Conservation (phyloP, 2,888 invertebrate species). For the Papilio demoleus region DNA sequence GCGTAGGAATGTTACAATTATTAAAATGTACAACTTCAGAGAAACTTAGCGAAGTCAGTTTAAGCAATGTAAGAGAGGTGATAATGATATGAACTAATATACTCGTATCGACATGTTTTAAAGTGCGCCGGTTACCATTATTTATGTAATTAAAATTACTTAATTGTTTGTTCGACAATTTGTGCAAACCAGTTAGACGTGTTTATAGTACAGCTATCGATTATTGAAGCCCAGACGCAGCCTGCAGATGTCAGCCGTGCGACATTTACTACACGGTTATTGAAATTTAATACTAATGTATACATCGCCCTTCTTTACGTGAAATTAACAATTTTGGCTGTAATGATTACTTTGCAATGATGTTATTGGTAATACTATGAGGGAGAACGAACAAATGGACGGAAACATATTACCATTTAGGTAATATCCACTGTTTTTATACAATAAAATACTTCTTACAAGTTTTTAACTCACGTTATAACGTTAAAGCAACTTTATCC, state of each 20-base stretch:
- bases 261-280: not conserved
- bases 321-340: too few species aligned
- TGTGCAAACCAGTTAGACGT: not conserved
- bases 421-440: too few species aligned
- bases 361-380: not conserved
- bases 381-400: too few species aligned
- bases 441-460: not conserved
- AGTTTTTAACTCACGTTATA: not conserved
- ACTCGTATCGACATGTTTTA: too few species aligned
- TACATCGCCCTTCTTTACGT: not conserved
- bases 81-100: too few species aligned
- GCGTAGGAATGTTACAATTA: not conserved
- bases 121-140: too few species aligned
- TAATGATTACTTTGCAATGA: too few species aligned
- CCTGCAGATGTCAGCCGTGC: slow-evolving; percentile 13
- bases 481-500: not conserved
- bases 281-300: not conserved
- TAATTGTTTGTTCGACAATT: not conserved
- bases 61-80: too few species aligned
- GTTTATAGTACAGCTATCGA: slow-evolving; percentile 6
- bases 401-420: not conserved
- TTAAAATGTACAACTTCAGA: not conserved
- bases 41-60: not conserved
- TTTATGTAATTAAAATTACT: not conserved
- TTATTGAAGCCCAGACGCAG: slow-evolving; percentile 22